Evolutionary conservation across 2,797 vertebrate species (phyloP).

Genomic region (Lateolabrax maculatus): DNA sequence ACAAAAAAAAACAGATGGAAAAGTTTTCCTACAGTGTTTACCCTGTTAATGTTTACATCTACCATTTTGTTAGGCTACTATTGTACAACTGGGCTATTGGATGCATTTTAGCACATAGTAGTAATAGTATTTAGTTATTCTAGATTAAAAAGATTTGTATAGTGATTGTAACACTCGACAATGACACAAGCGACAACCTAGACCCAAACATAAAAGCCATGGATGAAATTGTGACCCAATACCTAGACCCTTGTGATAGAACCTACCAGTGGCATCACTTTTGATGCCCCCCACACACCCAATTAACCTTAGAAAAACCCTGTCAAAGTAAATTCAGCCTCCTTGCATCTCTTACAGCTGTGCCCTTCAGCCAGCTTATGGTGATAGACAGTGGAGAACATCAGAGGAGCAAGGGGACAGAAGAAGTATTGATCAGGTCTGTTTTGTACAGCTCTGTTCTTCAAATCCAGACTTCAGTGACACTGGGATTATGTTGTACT

Average conservation of each 20-base stretch:
- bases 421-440: conserved; percentile 43
- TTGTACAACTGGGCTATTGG: not conserved
- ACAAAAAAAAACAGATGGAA: conserved; percentile 1
- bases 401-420: conserved; percentile 29
- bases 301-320: conserved; percentile 58
- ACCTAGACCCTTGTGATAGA: not conserved
- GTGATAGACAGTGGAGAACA: conserved; percentile 57
- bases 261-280: conserved; percentile 20
- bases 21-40: conserved; percentile 25
- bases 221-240: conserved; percentile 4
- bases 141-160: not conserved
- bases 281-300: conserved; percentile 32
- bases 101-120: too few relatives aligned
- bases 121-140: not conserved
- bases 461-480: conserved; percentile 32
- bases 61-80: conserved; percentile 1
- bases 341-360: conserved; percentile 54
- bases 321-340: conserved; percentile 59
- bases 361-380: conserved; percentile 60
- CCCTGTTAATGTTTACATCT: conserved; percentile 11
- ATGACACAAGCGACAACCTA: not conserved
- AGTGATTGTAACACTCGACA: not conserved
- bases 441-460: conserved; percentile 32
- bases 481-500: conserved; percentile 14
- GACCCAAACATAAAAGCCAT: not conserved